phyloP scores from a whole-genome alignment of 2,888 invertebrate genomes.

The Myopa tessellatipennis region DNA sequence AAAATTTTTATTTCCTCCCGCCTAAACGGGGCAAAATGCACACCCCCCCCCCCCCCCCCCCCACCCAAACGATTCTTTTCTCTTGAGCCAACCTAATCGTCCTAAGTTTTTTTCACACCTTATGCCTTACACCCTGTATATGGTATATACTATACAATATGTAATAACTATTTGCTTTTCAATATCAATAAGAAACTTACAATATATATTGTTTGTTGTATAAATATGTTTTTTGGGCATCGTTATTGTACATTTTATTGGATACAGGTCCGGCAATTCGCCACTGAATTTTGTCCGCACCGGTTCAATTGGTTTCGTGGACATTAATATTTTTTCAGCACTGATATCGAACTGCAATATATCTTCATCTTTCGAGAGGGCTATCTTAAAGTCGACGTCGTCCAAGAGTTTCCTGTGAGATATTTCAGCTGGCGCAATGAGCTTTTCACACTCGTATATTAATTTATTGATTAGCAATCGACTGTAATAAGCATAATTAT shows the following conservation, averaged over 20 bases:
- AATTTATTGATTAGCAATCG: conserved; percentile 75
- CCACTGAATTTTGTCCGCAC: conserved; percentile 69
- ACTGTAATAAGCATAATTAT: conserved; percentile 66
- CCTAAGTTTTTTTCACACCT: no score
- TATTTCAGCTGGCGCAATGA: conserved; percentile 71
- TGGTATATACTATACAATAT: no score
- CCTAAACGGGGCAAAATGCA: no score
- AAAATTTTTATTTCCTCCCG: no score
- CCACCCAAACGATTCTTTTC: no score
- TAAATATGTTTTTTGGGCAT: conserved; percentile 74
- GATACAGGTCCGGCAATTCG: conserved; percentile 78
- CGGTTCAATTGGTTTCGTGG: conserved; percentile 73
- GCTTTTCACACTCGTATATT: conserved; percentile 76
- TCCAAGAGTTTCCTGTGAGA: conserved; percentile 73
- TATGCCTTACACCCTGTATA: no score
- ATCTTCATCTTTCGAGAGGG: conserved; percentile 73
- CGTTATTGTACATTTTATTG: conserved; percentile 77
- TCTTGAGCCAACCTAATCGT: no score
- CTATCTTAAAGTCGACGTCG: conserved; percentile 72
- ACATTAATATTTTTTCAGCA: conserved; percentile 76
- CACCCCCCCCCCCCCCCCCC: no score
- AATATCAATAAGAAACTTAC: conserved; percentile 71
- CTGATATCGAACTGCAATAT: conserved; percentile 75
- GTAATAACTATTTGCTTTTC: no score
- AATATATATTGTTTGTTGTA: conserved; percentile 73